Base-by-base conservation (phyloP, 2,888 invertebrate genomes). In the Hypomecis atomaria region DNA sequence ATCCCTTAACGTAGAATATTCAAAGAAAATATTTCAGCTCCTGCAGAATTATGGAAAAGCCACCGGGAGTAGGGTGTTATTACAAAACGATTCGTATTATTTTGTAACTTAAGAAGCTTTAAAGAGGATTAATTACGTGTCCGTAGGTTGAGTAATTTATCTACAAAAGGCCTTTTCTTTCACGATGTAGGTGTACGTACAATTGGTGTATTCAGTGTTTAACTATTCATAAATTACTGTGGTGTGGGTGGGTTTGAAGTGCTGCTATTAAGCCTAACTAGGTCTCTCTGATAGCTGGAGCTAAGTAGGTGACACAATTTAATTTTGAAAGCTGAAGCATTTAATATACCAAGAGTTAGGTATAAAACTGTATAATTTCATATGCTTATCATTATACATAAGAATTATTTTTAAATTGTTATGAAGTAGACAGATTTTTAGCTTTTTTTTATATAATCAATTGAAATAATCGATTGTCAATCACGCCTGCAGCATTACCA, bases 181-280 rank as follows among this genome's bases (percentile, higher is more conserved):
- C 57, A 48, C 11, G 33, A 53, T 44, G 65, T 65, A 61, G 60
- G 65, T 61, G 65, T 60, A 11, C 44, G 48, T 57, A 65, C 54
- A 66, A 65, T 66, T 64, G 59, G 40, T 40, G 42, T 63, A 45
- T 61, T 53, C 68, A 68, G 62, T 60, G 64, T 48, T 68, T 43
- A 63, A 61, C 47, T 62, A 55, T 60, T 62, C 59, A 64, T 71
- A 71, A 63, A 63, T 68, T 60, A 65, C 55, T 53, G 54, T 50
- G 37, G 45, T 49, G 71, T 71, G 70, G 71, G 71, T 54, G 62
- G 68, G 52, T 49, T 62, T 66, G 63, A 62, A 70, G 66, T 60
- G 68, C 59, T 58, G 60, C 65, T 54, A 68, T 70, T 67, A 63
- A n/a, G 34, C 42, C 44, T 57, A 71, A 65, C 59, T 68, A 59